A percentile compares a stretch with the other conserved stretches of the same genome.
Conservation (phyloP, 2,113 vertebrate genomes). For the Tiliqua scincoides region DNA sequence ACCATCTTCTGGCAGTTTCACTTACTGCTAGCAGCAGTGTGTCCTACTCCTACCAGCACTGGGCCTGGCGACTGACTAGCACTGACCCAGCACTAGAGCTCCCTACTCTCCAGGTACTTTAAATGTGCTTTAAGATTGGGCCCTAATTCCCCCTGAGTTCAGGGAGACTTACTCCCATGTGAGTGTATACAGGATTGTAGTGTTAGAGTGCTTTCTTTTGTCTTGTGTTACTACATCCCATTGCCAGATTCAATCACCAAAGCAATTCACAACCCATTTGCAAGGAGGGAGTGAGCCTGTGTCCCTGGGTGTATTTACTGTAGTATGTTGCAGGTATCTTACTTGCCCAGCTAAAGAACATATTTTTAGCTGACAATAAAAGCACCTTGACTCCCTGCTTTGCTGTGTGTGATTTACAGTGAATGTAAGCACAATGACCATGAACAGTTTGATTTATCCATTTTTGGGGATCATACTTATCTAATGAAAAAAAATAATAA, state of each 20-base stretch:
- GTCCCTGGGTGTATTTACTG: background rate
- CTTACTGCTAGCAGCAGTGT: no score
- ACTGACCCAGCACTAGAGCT: no score
- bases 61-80: no score
- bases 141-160: no score
- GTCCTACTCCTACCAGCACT: no score
- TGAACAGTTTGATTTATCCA: conserved; percentile 26
- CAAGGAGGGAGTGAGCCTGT: background rate
- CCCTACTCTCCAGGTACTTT: no score
- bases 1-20: no score
- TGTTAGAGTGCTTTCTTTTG: background rate
- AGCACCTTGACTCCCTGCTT: background rate
- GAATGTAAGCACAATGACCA: background rate
- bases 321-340: background rate
- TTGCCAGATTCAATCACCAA: background rate
- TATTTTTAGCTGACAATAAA: background rate
- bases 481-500: conserved; percentile 46
- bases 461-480: conserved; percentile 30
- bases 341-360: background rate
- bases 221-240: background rate
- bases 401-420: background rate
- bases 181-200: no score
- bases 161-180: no score
- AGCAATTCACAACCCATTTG: background rate
- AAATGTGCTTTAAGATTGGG: no score